Conservation (phyloP, 2,113 vertebrate species). For the Heterotis niloticus region DNA sequence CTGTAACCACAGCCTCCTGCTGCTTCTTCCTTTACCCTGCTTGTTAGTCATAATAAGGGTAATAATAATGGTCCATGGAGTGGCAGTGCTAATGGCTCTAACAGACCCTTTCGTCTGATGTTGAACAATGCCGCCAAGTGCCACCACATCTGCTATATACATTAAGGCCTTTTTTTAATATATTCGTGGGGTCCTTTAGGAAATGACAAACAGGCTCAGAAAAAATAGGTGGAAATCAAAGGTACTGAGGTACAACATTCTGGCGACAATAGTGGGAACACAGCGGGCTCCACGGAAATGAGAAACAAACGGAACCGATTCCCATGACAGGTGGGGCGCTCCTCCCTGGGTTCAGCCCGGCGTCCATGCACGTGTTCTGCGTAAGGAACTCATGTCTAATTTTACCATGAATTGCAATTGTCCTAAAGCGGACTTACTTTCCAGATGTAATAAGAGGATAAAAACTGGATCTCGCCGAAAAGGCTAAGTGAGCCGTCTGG, state of each 20-base stretch:
- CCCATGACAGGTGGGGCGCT: neutral
- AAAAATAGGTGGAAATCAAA: constrained; percentile 51
- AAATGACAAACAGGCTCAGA: constrained; percentile 48
- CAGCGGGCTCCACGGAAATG: constrained; percentile 27
- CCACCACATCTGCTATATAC: constrained; percentile 59
- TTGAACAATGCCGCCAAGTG: neutral
- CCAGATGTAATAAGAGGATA: constrained; percentile 25
- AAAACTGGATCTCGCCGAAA: neutral
- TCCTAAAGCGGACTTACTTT: constrained; percentile 31
- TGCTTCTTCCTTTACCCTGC: neutral
- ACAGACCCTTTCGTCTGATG: neutral
- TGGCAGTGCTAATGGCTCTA: neutral
- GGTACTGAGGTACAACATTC: constrained; percentile 21
- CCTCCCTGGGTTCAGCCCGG: neutral
- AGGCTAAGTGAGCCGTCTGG: neutral
- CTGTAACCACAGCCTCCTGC: neutral
- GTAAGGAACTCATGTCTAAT: neutral
- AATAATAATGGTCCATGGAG: neutral
- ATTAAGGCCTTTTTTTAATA: constrained; percentile 41
- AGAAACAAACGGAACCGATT: neutral
- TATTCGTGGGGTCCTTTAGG: constrained; percentile 41
- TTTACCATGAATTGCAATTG: constrained; percentile 41
- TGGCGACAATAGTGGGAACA: constrained; percentile 45
- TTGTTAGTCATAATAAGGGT: neutral
- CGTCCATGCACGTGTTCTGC: neutral